Evolutionary conservation across 2,797 vertebrate genomes (phyloP).

Genomic region (Sebastes dallii): DNA sequence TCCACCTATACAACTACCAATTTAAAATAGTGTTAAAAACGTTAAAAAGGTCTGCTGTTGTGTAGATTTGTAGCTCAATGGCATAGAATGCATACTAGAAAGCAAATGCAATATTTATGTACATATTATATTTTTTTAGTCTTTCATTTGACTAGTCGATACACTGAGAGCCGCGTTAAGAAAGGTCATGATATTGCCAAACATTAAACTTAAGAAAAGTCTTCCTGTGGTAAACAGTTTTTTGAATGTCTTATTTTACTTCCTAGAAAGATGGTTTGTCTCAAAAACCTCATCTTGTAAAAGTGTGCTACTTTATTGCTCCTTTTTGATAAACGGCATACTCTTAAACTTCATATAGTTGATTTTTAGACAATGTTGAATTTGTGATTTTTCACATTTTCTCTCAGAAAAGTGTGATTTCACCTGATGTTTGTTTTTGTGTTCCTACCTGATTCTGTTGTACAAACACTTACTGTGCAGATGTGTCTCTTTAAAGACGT

Average conservation of each 20-base stretch:
- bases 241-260: slow-evolving; percentile 44
- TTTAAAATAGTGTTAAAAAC: not conserved
- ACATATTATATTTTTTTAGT: slow-evolving; percentile 50
- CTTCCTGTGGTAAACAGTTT: slow-evolving; percentile 30
- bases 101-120: slow-evolving; percentile 60
- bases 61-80: slow-evolving; percentile 11
- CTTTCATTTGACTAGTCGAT: slow-evolving; percentile 68
- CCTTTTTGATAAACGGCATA: slow-evolving; percentile 6
- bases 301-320: slow-evolving; percentile 3
- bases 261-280: slow-evolving; percentile 5
- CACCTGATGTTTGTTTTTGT: not conserved
- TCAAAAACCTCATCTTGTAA: slow-evolving; percentile 11
- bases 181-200: slow-evolving; percentile 50
- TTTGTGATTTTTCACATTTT: not conserved
- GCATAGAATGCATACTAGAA: slow-evolving; percentile 23
- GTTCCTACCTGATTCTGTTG: not conserved
- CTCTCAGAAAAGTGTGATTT: not conserved
- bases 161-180: slow-evolving; percentile 66
- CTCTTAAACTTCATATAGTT: slow-evolving; percentile 26
- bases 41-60: slow-evolving; percentile 9
- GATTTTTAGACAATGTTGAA: not conserved
- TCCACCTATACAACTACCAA: slow-evolving; percentile 10
- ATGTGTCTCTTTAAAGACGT: not conserved
- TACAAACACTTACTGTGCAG: not conserved
- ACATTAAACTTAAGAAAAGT: slow-evolving; percentile 30